These are phyloP conservation scores for Zosterops japonicus DNA, from an alignment of 2,113 vertebrate species.

Conservation along the genomic window DNA sequence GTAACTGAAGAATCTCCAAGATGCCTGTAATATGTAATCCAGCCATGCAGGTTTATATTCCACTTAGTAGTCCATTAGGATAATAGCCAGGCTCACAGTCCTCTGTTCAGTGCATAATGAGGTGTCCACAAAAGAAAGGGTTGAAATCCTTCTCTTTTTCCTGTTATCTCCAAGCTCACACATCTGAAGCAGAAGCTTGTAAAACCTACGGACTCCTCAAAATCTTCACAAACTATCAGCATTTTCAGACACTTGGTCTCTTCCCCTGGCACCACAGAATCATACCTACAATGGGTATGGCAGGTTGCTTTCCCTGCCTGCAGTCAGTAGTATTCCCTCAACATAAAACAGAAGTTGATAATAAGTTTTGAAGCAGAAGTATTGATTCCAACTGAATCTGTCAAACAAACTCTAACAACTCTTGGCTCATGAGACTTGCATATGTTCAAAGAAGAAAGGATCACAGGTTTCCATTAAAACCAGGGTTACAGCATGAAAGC, in stretches of 20 bases:
- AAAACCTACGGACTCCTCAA: neutral
- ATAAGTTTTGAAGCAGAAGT: neutral
- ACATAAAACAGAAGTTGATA: neutral
- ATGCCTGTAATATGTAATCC: neutral
- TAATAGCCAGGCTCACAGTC: neutral
- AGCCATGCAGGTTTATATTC: conserved; percentile 19
- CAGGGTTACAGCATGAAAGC: neutral
- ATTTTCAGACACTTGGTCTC: neutral
- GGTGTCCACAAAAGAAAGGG: neutral
- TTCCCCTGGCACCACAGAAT: neutral
- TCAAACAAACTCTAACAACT: neutral
- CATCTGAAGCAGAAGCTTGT: neutral
- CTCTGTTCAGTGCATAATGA: neutral
- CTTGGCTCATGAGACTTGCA: neutral
- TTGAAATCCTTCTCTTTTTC: neutral
- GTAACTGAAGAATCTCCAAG: neutral
- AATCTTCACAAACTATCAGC: neutral
- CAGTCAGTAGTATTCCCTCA: neutral
- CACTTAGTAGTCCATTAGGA: conserved; percentile 66
- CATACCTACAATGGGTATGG: neutral
- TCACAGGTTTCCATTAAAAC: neutral
- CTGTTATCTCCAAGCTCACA: neutral
- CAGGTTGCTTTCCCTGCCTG: neutral
- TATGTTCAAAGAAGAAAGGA: neutral
- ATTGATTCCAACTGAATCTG: neutral